Percentiles rank a stretch among this genome's conserved stretches.
Evolutionary conservation across 1,140 invertebrate genomes (phyloP).

Genomic region (Diploscapter pachys): DNA sequence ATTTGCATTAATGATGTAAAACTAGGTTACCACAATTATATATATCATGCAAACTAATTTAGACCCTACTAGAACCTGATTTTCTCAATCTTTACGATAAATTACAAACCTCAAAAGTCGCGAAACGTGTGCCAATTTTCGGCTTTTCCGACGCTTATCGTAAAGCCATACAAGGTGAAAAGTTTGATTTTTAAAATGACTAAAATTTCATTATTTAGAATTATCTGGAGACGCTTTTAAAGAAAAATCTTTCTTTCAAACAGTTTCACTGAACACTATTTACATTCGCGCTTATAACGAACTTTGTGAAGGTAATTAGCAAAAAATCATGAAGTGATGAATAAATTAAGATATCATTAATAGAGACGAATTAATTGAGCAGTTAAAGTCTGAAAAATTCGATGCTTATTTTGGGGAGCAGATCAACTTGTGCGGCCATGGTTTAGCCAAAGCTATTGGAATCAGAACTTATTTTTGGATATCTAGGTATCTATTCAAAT

Average conservation of each 20-base stretch:
- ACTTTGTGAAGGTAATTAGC: background rate
- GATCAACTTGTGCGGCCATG: conserved; percentile 28
- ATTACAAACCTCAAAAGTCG: background rate
- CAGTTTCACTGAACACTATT: conserved; percentile 4
- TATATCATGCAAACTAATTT: no score
- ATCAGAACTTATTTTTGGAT: conserved; percentile 32
- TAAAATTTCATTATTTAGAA: no score
- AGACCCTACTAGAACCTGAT: background rate
- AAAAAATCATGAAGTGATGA: no score
- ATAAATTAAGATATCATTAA: conserved; percentile 25
- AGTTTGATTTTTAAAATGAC: no score
- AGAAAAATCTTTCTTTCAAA: conserved; percentile 1
- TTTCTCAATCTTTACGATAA: conserved; percentile 5
- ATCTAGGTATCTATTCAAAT: conserved; percentile 16
- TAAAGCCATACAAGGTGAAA: no score
- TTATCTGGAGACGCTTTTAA: conserved; percentile 9
- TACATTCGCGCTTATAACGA: background rate
- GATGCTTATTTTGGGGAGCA: conserved; percentile 31
- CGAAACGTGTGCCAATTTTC: conserved; percentile 15
- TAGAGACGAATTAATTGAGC: conserved; percentile 27
- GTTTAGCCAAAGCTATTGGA: conserved; percentile 21
- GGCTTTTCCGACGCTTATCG: background rate
- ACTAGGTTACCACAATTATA: no score
- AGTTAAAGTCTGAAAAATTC: conserved; percentile 26
- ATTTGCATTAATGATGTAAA: no score